These are phyloP conservation scores for Hydrotaea cyrtoneurina DNA, from an alignment of 2,888 invertebrate species.

Conservation along the genomic window DNA sequence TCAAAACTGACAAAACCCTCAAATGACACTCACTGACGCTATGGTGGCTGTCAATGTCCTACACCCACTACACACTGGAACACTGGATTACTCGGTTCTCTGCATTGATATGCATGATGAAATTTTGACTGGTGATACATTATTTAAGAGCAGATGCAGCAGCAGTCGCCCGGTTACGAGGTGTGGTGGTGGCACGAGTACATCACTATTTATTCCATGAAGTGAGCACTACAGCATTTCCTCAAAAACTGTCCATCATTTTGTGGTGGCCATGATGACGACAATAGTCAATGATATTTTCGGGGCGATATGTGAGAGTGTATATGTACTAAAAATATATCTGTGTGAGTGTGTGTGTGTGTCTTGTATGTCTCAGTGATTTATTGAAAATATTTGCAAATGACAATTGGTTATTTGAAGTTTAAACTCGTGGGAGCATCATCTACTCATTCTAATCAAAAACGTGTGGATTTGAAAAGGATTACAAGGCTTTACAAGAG, in stretches of 20 bases:
- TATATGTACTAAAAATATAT: too few species aligned
- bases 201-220: slow-evolving; percentile 24
- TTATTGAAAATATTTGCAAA: slow-evolving; percentile 68
- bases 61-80: neutral
- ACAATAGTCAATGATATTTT: slow-evolving; percentile 46
- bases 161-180: neutral
- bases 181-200: neutral
- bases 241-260: slow-evolving; percentile 61
- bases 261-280: slow-evolving; percentile 53
- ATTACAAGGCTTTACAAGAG: neutral
- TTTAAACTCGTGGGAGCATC: slow-evolving; percentile 51
- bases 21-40: slow-evolving; percentile 60
- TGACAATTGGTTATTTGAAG: slow-evolving; percentile 60
- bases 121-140: slow-evolving; percentile 54
- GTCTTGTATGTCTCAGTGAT: slow-evolving; percentile 59
- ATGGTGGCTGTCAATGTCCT: slow-evolving; percentile 3
- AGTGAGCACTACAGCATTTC: slow-evolving; percentile 18
- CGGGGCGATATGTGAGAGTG: neutral
- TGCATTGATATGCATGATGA: slow-evolving; percentile 52
- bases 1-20: slow-evolving; percentile 59
- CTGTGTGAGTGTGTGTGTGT: slow-evolving; percentile 20
- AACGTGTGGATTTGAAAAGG: slow-evolving; percentile 29
- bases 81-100: neutral
- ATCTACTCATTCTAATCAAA: slow-evolving; percentile 42
- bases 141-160: slow-evolving; percentile 54